Evolutionary conservation across 2,888 invertebrate genomes (phyloP).

Genomic region (Scaptomyza parva): DNA sequence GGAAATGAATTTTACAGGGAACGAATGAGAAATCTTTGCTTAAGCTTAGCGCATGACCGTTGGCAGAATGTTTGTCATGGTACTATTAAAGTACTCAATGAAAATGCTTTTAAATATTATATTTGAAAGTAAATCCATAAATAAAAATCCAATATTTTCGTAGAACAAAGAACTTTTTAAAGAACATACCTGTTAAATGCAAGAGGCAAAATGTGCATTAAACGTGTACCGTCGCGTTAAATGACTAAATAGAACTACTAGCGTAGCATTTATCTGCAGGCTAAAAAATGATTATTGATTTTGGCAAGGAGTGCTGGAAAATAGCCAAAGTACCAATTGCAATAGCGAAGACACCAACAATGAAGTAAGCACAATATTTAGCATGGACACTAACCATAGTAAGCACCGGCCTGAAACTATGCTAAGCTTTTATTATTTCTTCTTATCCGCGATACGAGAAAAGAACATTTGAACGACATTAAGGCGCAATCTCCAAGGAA

Average conservation of each 20-base stretch:
- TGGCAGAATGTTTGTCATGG: neutral
- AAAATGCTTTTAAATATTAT: neutral
- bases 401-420: neutral
- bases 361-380: neutral
- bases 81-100: neutral
- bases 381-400: conserved; percentile 4
- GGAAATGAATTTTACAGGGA: conserved; percentile 10
- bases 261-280: neutral
- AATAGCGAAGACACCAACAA: conserved; percentile 22
- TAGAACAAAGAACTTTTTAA: neutral
- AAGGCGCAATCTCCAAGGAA: conserved; percentile 54
- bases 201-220: neutral
- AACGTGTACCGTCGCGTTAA: conserved; percentile 8
- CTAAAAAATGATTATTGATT: conserved; percentile 44
- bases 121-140: neutral
- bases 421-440: conserved; percentile 13
- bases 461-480: conserved; percentile 35
- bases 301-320: conserved; percentile 19
- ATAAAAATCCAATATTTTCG: neutral
- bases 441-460: conserved; percentile 1
- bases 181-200: conserved; percentile 23
- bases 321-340: conserved; percentile 2
- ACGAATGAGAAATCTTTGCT: neutral
- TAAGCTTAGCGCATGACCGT: neutral
- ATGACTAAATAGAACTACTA: conserved; percentile 39